Conservation (phyloP, 2,888 invertebrate species). For the Endotricha flammealis region DNA sequence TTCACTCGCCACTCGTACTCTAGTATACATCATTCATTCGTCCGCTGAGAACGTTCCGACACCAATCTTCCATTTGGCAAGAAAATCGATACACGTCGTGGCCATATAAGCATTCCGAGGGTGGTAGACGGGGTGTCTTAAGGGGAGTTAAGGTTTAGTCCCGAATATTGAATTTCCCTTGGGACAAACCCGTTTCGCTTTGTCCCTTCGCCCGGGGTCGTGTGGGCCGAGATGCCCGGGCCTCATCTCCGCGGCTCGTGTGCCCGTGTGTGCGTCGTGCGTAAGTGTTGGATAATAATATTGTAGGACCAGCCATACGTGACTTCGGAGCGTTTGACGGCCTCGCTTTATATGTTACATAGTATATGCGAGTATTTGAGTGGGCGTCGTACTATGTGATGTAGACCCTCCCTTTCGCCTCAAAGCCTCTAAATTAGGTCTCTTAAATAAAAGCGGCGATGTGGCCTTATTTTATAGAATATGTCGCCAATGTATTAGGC, state of each 20-base stretch:
- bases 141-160: conserved; percentile 79
- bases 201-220: conserved; percentile 76
- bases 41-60: conserved; percentile 73
- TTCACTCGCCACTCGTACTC: conserved; percentile 61
- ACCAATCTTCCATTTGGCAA: conserved; percentile 79
- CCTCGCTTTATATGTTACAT: conserved; percentile 49
- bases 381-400: conserved; percentile 56
- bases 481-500: not conserved
- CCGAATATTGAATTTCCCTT: conserved; percentile 80
- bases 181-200: conserved; percentile 79
- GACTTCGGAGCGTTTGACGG: conserved; percentile 71
- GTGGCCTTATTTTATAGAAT: conserved; percentile 15
- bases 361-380: conserved; percentile 43
- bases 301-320: conserved; percentile 72
- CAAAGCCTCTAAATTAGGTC: conserved; percentile 73
- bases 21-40: conserved; percentile 73
- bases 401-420: conserved; percentile 53
- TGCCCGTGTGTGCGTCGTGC: conserved; percentile 50
- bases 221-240: conserved; percentile 75
- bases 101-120: conserved; percentile 79
- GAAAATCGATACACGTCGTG: conserved; percentile 78
- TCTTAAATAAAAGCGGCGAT: conserved; percentile 50
- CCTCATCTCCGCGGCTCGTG: conserved; percentile 40
- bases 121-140: conserved; percentile 74
- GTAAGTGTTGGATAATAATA: conserved; percentile 76